These are phyloP conservation scores for Mus spretus DNA, from an alignment of 2,797 vertebrate genomes.

Conservation along the genomic window DNA sequence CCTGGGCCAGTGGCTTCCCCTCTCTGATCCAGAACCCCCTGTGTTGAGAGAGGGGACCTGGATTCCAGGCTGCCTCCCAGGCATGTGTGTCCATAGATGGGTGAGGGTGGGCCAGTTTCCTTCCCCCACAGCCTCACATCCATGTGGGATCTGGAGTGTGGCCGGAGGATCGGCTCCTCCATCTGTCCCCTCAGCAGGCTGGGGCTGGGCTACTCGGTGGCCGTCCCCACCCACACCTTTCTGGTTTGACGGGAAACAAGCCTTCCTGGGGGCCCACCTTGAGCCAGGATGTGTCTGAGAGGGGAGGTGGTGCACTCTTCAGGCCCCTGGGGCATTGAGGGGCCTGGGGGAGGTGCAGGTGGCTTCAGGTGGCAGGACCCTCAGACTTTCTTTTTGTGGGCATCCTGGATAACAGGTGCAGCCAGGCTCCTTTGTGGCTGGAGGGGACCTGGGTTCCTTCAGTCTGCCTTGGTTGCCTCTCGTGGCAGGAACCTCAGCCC, in stretches of 20 bases:
- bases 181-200: conserved; percentile 83
- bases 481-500: conserved; percentile 37
- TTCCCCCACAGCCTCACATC: neutral
- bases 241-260: conserved; percentile 79
- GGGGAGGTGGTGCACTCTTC: neutral
- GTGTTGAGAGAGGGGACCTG: neutral
- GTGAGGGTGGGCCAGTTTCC: neutral
- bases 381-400: neutral
- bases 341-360: neutral
- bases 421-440: neutral
- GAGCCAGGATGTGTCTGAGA: neutral
- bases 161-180: conserved; percentile 71
- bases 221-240: conserved; percentile 82
- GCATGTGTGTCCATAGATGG: too few species aligned
- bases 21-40: conserved; percentile 2
- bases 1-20: neutral
- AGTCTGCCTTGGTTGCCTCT: conserved; percentile 4
- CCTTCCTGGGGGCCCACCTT: neutral
- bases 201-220: conserved; percentile 57
- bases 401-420: conserved; percentile 6
- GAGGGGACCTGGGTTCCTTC: neutral
- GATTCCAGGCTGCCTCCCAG: neutral
- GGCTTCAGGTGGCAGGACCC: neutral
- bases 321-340: neutral
- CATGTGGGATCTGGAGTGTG: neutral